Evolutionary conservation across 2,888 invertebrate genomes (phyloP), one percentile per base, ranked within the genome.

Genomic region (Drosophila ochracea): DNA sequence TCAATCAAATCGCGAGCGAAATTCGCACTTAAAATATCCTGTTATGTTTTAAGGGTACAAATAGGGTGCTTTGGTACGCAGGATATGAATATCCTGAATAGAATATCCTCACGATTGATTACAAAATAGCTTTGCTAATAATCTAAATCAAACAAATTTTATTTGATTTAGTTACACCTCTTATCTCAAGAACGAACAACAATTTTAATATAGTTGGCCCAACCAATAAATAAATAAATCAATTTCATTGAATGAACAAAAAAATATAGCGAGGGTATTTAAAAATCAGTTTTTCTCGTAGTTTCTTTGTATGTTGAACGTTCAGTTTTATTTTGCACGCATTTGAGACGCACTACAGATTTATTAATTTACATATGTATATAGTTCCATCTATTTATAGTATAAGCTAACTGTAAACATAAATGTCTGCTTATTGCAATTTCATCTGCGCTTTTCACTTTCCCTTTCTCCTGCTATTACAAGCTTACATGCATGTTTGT

Each of bases 261-360:
- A 21, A 9, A 1, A 9, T n/a, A 30, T n/a, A 13, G 19, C 13
- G 7, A 57, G 57, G 57, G 57, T 57, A 57, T 57, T 30, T 41
- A 0, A n/a, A 16, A 13, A 41, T 39, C 41, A n/a, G 13, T 13
- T 25, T 50, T 28, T n/a, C n/a, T 49, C n/a, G 50, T 58, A 7
- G 35, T 41, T 58, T 43, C 57, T 47, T 67, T 72, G 16, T 62
- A 28, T 47, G 52, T 39, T 77, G 50, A 71, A 61, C 68, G 73
- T 73, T 57, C 60, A 60, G 68, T 75, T 78, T 89, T 73, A 81
- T 76, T 84, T 86, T 59, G 60, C 76, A 78, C 39, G 47, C 62
- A 66, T 71, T 81, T 66, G n/a, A 59, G 73, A 68, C 55, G 65
- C 78, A 81, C 76, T 59, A 58, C 65, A 53, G 52, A 66, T 66